These are phyloP conservation scores for Stigmatopora nigra DNA, from an alignment of 2,113 vertebrate genomes.

Conservation along the genomic window DNA sequence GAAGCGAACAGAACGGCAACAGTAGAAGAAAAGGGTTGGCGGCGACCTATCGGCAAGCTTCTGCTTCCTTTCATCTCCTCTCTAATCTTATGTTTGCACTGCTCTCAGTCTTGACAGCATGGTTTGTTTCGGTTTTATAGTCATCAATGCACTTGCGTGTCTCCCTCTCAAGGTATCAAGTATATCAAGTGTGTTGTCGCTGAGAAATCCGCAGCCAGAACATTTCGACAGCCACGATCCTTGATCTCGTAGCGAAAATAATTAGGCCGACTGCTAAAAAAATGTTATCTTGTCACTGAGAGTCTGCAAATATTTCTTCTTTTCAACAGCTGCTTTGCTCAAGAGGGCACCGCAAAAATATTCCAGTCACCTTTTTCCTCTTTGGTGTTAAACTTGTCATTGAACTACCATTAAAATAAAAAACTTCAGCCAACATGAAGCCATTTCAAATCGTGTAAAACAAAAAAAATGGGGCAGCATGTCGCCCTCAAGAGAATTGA, in stretches of 20 bases:
- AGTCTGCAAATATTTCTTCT: slow-evolving; percentile 26
- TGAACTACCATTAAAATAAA: not conserved
- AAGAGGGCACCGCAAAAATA: not conserved
- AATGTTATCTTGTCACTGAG: slow-evolving; percentile 22
- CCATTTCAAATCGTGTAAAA: no score
- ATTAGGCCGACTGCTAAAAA: slow-evolving; percentile 47
- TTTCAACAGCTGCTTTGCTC: not conserved
- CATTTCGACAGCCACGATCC: slow-evolving; percentile 42
- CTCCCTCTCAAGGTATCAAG: slow-evolving; percentile 36
- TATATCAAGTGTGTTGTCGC: slow-evolving; percentile 50
- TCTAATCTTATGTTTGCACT: slow-evolving; percentile 72
- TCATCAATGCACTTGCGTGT: slow-evolving; percentile 47
- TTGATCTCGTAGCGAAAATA: slow-evolving; percentile 55
- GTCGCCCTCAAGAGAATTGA: no score
- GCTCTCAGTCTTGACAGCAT: slow-evolving; percentile 66
- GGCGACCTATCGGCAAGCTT: slow-evolving; percentile 39
- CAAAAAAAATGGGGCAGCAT: no score
- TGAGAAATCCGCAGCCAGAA: slow-evolving; percentile 58
- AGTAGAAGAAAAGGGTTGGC: slow-evolving; percentile 42
- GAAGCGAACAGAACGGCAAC: no score
- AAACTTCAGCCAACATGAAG: not conserved
- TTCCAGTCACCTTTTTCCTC: not conserved
- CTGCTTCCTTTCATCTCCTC: slow-evolving; percentile 66
- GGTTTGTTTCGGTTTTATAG: slow-evolving; percentile 71
- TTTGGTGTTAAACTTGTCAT: not conserved